Evolutionary conservation across 2,888 invertebrate species (phyloP), one percentile per base, ranked within the genome.

Genomic region (Embidobia sp.): DNA sequence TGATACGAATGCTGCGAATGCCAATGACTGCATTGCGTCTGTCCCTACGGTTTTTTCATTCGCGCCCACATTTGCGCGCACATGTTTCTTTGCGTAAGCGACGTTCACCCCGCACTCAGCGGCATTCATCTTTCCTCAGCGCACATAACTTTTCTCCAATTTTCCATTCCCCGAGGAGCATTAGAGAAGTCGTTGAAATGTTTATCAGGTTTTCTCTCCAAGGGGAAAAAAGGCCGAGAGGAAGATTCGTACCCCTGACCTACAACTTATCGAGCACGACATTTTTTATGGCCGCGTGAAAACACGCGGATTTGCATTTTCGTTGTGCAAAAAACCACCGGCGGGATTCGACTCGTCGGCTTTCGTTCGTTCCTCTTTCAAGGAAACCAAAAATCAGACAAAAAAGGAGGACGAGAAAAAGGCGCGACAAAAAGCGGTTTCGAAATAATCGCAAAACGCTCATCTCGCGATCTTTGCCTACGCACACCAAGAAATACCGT

Each of bases 1-100:
- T 79, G 84, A 84, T 82, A 84, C 81, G 70, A 84, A 84, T 83
- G 82, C 84, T 83, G 72, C 76, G 72, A 69, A 67, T 63, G 53
- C 69, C 64, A 57, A 48, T 74, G 67, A 74, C 73, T 53, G 51
- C 53, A 53, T 46, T 35, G 53, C 61, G 61, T 61, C 33, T 74
- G 69, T 75, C 75, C 67, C 67, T 69, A 48, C 15, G 33, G 49
- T 59, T 48, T 75, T 81, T 81, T 74, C 72, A 64, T 48, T 37
- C 78, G 73, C 75, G 53, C 67, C 70, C 55, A 72, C 66, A 67
- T 66, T 61, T 40, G 53, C 31, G 49, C 42, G 63, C 69, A 11
- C 33, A 44, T n/a, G n/a, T 61, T 61, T 63, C 66, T 77, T 77
- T 70, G 76, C 76, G 76, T 64, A 70, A 76, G 69, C 64, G 44